Percentiles rank a stretch among this genome's conserved stretches.
Conservation (phyloP, 2,888 invertebrate species). For the Troides oblongomaculatus region DNA sequence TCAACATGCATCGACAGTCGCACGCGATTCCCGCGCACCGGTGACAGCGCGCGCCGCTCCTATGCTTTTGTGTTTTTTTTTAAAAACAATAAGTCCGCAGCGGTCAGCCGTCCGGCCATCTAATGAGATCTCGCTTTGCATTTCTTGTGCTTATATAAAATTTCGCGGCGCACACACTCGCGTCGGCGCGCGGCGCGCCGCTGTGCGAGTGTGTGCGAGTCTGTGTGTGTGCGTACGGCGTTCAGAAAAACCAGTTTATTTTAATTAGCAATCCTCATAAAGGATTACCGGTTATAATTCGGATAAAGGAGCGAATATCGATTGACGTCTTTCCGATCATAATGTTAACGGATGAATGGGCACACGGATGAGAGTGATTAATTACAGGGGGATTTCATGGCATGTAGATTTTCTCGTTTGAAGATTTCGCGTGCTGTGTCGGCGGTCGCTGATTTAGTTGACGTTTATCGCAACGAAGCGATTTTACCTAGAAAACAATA, state of each 20-base stretch:
- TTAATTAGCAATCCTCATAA: slow-evolving; percentile 11
- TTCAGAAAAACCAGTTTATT: slow-evolving; percentile 27
- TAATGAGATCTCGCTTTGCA: slow-evolving; percentile 38
- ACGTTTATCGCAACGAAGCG: no score
- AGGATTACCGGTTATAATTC: not conserved
- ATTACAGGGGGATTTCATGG: no score
- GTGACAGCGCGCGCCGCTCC: slow-evolving; percentile 9
- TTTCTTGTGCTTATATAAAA: slow-evolving; percentile 42
- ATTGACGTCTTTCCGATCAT: slow-evolving; percentile 6
- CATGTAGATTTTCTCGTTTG: no score
- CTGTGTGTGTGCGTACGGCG: slow-evolving; percentile 5
- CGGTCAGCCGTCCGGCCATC: slow-evolving; percentile 36
- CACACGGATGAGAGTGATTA: no score
- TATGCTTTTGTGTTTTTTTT: not conserved
- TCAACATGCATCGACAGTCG: not conserved
- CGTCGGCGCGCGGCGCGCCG: not conserved
- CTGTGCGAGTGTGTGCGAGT: no score
- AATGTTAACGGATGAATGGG: no score
- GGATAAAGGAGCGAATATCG: slow-evolving; percentile 12
- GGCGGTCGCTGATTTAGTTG: no score
- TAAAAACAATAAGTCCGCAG: slow-evolving; percentile 33
- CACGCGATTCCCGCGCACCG: slow-evolving; percentile 19
- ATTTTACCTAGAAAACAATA: no score
- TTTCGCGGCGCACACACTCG: slow-evolving; percentile 33
- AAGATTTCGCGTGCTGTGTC: no score